A percentile compares a stretch with the other conserved stretches of the same genome.
These are phyloP conservation scores for Benthochromis sp. DNA, from an alignment of 2,113 vertebrate species.

Conservation along the genomic window DNA sequence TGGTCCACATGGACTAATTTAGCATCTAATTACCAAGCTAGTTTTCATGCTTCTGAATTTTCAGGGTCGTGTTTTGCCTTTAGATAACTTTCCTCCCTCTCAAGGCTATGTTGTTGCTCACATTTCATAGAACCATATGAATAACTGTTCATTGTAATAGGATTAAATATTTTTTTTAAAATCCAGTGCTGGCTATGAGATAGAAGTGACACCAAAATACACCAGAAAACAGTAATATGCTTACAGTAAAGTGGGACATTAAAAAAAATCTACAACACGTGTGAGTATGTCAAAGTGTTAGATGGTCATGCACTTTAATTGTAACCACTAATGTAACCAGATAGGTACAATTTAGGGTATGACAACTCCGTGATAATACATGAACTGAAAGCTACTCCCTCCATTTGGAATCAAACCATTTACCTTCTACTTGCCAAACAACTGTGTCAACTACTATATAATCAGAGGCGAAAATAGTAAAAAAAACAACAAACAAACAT, in stretches of 20 bases:
- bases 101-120: constrained; percentile 44
- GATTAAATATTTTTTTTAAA: constrained; percentile 6
- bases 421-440: neutral
- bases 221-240: neutral
- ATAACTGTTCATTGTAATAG: constrained; percentile 40
- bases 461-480: neutral
- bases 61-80: constrained; percentile 66
- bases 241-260: neutral
- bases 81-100: constrained; percentile 49
- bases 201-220: neutral
- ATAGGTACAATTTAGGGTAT: neutral
- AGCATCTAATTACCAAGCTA: constrained; percentile 67
- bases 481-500: neutral
- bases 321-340: neutral
- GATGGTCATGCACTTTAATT: neutral
- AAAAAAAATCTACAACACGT: neutral
- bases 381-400: neutral
- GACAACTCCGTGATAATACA: neutral
- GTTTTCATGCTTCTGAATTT: constrained; percentile 65
- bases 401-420: neutral
- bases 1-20: constrained; percentile 81
- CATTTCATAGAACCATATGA: constrained; percentile 41
- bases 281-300: neutral
- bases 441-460: neutral
- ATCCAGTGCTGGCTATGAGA: constrained; percentile 15